Base-by-base conservation (phyloP, 2,888 invertebrate species). In the Julus scanicus region DNA sequence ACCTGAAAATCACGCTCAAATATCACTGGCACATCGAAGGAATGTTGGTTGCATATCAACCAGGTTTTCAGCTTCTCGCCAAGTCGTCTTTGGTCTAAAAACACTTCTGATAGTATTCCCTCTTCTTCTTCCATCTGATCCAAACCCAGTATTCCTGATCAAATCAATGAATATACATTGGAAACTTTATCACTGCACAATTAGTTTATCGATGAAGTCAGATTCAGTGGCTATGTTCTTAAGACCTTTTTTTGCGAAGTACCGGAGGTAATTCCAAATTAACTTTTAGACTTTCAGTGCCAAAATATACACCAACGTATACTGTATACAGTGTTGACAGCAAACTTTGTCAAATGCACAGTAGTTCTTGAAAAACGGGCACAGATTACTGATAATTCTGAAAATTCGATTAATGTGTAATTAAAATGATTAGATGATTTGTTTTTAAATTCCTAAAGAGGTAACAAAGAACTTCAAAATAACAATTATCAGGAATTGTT, bases 201-300 rank as follows among this genome's bases (percentile, higher is more conserved):
- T 63, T 63, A 63, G 63, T 63, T 63, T 63, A n/a, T n/a, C n/a
- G 63, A 9, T 20, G 63, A 63, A 63, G 63, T 63, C 63, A 63
- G 63, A 63, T 63, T 63, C 63, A 63, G 63, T 63, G 63, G 63
- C 63, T 63, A 63, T 63, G 63, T 63, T 63, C 20, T 4, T 20
- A 63, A 63, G 63, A 63, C 63, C 63, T 63, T 63, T 63, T 63
- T 29, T 29, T 17, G 5, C 8, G 20, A 63, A 20, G 3, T 20
- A 20, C 63, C 8, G 49, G 11, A 49, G 8, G 9, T 1, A 49
- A 49, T 9, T 49, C 0, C 0, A 49, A 49, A 49, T 49, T 49
- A 49, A 0, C 29, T 29, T 29, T 29, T 29, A 29, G 29, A 29
- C 29, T 29, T 29, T 29, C 29, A 29, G 29, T 29, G 29, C 29